Base-by-base conservation (phyloP, 2,113 vertebrate species). In the Zapornia atra region DNA sequence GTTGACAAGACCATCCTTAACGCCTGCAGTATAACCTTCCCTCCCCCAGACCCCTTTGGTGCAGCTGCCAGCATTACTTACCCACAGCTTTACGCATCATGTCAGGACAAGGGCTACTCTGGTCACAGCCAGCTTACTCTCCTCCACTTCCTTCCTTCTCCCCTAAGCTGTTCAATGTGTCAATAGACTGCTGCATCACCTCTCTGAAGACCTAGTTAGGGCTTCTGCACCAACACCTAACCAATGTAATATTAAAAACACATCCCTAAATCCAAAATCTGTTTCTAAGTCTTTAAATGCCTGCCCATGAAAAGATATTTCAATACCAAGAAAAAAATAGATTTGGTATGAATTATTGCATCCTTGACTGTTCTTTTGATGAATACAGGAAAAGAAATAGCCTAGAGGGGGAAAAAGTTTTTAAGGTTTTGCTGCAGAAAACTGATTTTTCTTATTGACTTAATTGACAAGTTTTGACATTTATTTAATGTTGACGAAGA, bases 341-440 rank as follows among this genome's bases (percentile, higher is more conserved):
- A 46, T 85, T 68, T 40, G 0, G 9, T 34, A 22, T 33, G 2
- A 80, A 56, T 60, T 88, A 51, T 25, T 9, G 1, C 36, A 21
- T 15, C 19, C 3, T n/a, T 57, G 60, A 8, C 26, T 12, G 6
- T 12, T 69, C 3, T 70, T 56, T 51, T 38, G 25, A 34, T 48
- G 31, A 75, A 33, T 24, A 54, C 2, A 36, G 78, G 16, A 75
- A 66, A 87, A 78, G 5, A 69, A 53, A 86, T 15, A 50, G 34
- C 18, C 6, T 1, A 2, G 25, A 5, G 18, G 3, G 2, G 2
- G 1, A 33, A 38, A 25, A 18, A 5, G 2, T 13, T 34, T 50
- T 9, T 12, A 4, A 25, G 25, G 5, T 84, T 66, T 78, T 54
- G 25, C 9, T 81, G 36, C 54, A 36, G 51, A 54, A 93, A 82